These are phyloP conservation scores for Hycleus cichorii DNA, from an alignment of 1,140 invertebrate species.

Conservation along the genomic window DNA sequence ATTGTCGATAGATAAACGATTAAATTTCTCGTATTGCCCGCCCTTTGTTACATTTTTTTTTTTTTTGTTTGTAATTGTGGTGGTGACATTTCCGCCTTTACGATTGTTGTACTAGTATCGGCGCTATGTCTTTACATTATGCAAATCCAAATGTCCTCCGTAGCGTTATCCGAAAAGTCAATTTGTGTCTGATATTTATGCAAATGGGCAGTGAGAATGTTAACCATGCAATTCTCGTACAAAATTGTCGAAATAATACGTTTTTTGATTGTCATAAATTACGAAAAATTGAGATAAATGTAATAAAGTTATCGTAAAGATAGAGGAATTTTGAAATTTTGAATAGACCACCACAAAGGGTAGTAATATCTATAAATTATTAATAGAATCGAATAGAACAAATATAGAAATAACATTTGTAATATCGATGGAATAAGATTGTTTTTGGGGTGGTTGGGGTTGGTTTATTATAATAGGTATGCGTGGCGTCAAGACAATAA, in stretches of 20 bases:
- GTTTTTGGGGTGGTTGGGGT: too few species aligned
- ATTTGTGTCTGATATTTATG: constrained; percentile 12
- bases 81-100: constrained; percentile 1
- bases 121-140: constrained; percentile 7
- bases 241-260: constrained; percentile 6
- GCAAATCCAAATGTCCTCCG: constrained; percentile 9
- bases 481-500: constrained; percentile 21
- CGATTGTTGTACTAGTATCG: constrained; percentile 2
- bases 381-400: too few species aligned
- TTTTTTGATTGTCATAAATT: constrained; percentile 8
- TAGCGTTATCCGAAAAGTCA: constrained; percentile 13
- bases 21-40: constrained; percentile 1
- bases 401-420: too few species aligned
- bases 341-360: too few species aligned
- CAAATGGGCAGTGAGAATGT: constrained; percentile 6
- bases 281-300: too few species aligned
- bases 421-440: too few species aligned
- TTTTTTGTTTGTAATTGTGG: constrained; percentile 1
- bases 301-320: too few species aligned
- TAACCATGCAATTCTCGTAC: constrained; percentile 7
- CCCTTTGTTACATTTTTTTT: constrained; percentile 3
- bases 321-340: too few species aligned
- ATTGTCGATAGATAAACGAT: constrained; percentile 8
- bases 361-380: too few species aligned
- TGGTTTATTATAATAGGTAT: not conserved